phyloP scores from a whole-genome alignment of 2,113 vertebrate species.

The Todiramphus chloris region DNA sequence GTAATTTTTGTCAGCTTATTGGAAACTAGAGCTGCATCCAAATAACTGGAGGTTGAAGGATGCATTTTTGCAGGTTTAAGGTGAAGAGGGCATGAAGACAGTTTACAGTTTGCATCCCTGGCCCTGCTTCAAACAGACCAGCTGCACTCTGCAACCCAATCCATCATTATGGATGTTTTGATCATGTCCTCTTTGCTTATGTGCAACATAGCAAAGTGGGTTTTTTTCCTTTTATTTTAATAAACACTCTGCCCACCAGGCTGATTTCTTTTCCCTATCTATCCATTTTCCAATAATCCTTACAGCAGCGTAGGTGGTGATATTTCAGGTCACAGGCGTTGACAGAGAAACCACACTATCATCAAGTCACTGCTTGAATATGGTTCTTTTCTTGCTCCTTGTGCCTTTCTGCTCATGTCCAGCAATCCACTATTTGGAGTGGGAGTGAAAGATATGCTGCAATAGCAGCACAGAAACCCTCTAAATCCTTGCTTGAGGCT shows the following conservation, averaged over 20 bases:
- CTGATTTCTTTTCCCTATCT: neutral
- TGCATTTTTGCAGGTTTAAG: neutral
- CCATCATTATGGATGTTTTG: neutral
- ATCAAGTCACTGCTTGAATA: neutral
- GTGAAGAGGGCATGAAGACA: neutral
- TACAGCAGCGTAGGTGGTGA: neutral
- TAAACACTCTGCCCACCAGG: neutral
- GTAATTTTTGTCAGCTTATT: neutral
- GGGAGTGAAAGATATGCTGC: neutral
- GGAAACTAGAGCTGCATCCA: neutral
- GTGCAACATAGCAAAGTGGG: neutral
- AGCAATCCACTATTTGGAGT: neutral
- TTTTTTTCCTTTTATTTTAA: neutral
- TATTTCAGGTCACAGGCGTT: constrained; percentile 37
- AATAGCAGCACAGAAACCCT: neutral
- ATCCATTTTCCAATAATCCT: neutral
- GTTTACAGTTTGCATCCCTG: neutral
- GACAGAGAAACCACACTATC: neutral
- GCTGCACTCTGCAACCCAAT: neutral
- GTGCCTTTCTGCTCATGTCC: neutral
- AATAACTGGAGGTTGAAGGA: neutral
- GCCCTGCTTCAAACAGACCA: neutral
- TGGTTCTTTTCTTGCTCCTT: neutral
- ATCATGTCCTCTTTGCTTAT: neutral
- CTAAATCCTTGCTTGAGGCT: neutral